phyloP scores from a whole-genome alignment of 2,888 invertebrate genomes.

The Venusia cambrica region DNA sequence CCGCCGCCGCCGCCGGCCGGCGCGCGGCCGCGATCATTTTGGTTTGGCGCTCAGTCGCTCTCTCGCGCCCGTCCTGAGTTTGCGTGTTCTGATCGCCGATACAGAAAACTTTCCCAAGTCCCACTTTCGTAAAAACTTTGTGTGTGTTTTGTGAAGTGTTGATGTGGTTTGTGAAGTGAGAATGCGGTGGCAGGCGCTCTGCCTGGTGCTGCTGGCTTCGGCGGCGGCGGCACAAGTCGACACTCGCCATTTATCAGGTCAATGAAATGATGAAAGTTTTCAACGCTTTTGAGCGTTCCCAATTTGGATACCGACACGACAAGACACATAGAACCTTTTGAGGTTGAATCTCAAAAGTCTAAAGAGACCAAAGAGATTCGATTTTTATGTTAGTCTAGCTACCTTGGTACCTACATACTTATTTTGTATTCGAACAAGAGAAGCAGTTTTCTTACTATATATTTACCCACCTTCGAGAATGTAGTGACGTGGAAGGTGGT shows the following conservation, averaged over 20 bases:
- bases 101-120: slow-evolving; percentile 65
- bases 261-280: slow-evolving; percentile 25
- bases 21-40: slow-evolving; percentile 21
- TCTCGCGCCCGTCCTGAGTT: slow-evolving; percentile 40
- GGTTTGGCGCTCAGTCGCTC: slow-evolving; percentile 51
- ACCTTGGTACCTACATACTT: too few species aligned
- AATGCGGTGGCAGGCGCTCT: slow-evolving; percentile 74
- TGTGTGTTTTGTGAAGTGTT: slow-evolving; percentile 60
- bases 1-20: slow-evolving; percentile 40
- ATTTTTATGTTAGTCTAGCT: too few species aligned
- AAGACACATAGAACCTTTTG: too few species aligned
- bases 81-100: slow-evolving; percentile 35
- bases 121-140: slow-evolving; percentile 32
- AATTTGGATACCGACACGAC: slow-evolving; percentile 9
- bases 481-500: slow-evolving; percentile 14
- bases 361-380: too few species aligned
- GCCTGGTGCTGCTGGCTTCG: slow-evolving; percentile 58
- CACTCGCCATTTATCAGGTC: slow-evolving; percentile 74
- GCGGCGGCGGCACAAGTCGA: slow-evolving; percentile 62
- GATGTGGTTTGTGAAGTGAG: slow-evolving; percentile 65
- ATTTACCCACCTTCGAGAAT: slow-evolving; percentile 7
- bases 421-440: too few species aligned
- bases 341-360: too few species aligned
- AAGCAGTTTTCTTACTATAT: slow-evolving; percentile 2
- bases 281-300: slow-evolving; percentile 19